Percentiles rank a stretch among this genome's conserved stretches.
Evolutionary conservation across 2,888 invertebrate genomes (phyloP).

Genomic region (Andrena praecox): DNA sequence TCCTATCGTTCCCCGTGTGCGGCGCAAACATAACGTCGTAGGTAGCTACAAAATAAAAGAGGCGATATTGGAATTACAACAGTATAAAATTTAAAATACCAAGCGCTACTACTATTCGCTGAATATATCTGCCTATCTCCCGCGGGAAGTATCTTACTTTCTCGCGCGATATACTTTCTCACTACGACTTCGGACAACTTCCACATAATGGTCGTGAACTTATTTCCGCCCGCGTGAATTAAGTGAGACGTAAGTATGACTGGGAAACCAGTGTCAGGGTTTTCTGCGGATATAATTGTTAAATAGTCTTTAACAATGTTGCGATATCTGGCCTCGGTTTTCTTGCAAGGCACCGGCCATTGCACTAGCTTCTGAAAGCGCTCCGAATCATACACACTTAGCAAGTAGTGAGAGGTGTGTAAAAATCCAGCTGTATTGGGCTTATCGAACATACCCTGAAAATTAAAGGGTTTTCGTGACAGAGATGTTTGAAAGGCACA

Average conservation of each 20-base stretch:
- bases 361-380: conserved; percentile 75
- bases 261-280: conserved; percentile 80
- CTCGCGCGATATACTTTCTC: conserved; percentile 72
- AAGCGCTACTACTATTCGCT: no score
- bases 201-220: conserved; percentile 81
- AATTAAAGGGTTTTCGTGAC: conserved; percentile 10
- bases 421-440: conserved; percentile 82
- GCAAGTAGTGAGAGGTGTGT: conserved; percentile 78
- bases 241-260: conserved; percentile 79
- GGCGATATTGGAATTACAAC: not conserved
- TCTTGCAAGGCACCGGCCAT: conserved; percentile 81
- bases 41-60: conserved; percentile 48
- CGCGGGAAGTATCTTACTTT: conserved; percentile 67
- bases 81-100: not conserved
- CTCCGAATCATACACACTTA: conserved; percentile 78
- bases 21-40: conserved; percentile 65
- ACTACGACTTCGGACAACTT: conserved; percentile 79
- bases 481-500: not conserved
- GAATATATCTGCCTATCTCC: not conserved
- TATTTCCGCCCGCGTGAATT: conserved; percentile 79
- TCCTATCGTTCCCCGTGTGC: conserved; percentile 66
- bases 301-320: conserved; percentile 79
- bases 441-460: conserved; percentile 82
- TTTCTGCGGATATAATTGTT: conserved; percentile 74
- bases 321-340: conserved; percentile 80